Base-by-base conservation (phyloP, 1,140 invertebrate genomes). In the Sogatella furcifera region DNA sequence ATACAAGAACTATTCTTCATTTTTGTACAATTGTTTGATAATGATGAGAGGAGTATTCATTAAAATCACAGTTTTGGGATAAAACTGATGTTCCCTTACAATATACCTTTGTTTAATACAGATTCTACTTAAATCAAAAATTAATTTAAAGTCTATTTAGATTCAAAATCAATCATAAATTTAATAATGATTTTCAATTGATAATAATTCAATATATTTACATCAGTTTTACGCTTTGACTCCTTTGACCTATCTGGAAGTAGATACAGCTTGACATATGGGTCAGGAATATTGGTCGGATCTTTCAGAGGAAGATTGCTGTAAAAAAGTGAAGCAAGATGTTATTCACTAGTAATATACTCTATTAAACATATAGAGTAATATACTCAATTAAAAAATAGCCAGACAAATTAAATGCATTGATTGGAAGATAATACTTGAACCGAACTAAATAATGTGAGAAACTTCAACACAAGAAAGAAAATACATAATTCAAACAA, bases 231-330 rank as follows among this genome's bases (percentile, higher is more conserved):
- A 31, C 90, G 81, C 74, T 97, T 97, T 0, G 85, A 85, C 66
- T 92, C 88, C 73, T 90, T 92, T 21, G 86, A 81, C 34, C 85
- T 80, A 63, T 94, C 93, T 0, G 94, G 94, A 41, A 96, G 74
- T 41, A 97, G 78, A 72, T 97, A 95, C 17, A 97, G 73, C 70
- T 95, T 95, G 0, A 97, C 92, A 72, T 97, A 97, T 0, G 94
- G 93, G 77, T 97, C 94, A 1, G 94, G 92, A 65, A 95, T 85
- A 71, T 92, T 91, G 55, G 81, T 82, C 15, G 87, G 85, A 74
- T 95, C 92, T 65, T 90, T 90, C 19, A 92, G 72, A 5, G 90
- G 89, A 60, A 97, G 80, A 75, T 94, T 89, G 62, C 85, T 88
- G 70, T 14, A 77, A 76, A 63, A 34, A 67, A 67, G 67, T 13